phyloP scores from a whole-genome alignment of 2,113 vertebrate species.

The Mirounga angustirostris region DNA sequence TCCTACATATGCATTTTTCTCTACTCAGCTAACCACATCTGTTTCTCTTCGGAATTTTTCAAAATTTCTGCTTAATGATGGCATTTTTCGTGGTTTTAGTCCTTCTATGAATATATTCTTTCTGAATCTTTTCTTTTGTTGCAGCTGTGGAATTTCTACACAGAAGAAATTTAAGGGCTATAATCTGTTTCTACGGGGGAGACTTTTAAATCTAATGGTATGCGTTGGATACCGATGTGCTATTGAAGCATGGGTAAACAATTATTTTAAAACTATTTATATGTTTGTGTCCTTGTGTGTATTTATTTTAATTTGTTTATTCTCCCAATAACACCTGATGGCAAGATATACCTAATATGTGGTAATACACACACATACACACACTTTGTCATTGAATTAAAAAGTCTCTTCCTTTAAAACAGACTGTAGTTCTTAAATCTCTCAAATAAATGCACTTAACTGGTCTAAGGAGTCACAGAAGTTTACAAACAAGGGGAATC shows the following conservation, averaged over 20 bases:
- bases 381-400: background rate
- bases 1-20: background rate
- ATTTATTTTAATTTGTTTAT: slow-evolving; percentile 20
- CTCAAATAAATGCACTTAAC: background rate
- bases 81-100: background rate
- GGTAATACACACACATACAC: background rate
- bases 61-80: slow-evolving; percentile 22
- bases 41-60: slow-evolving; percentile 38
- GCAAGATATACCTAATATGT: background rate
- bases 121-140: background rate
- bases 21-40: background rate
- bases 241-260: background rate
- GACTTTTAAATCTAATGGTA: slow-evolving; percentile 30
- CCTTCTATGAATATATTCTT: slow-evolving; percentile 5
- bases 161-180: background rate
- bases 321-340: background rate
- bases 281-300: background rate
- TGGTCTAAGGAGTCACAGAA: background rate
- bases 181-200: background rate
- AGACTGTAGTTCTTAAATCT: background rate
- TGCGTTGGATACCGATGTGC: background rate
- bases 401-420: background rate
- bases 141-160: slow-evolving; percentile 7
- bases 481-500: background rate
- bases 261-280: background rate